These are phyloP conservation scores for Aleadryas rufinucha DNA, from an alignment of 2,113 vertebrate species.

Conservation along the genomic window DNA sequence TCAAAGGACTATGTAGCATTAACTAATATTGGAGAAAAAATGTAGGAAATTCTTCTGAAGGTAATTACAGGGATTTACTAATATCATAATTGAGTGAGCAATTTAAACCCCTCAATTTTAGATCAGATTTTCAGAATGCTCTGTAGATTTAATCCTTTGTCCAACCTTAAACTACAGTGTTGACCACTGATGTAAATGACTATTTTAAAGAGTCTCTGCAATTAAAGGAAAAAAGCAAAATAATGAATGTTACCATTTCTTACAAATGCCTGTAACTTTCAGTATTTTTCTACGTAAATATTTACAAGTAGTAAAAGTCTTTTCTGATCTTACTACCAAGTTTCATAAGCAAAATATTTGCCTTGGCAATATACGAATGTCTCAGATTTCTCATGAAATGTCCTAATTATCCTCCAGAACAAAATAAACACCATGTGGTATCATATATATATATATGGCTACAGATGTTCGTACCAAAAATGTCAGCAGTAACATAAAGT, in stretches of 20 bases:
- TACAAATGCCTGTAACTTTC: background rate
- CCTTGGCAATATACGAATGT: background rate
- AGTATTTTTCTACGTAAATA: background rate
- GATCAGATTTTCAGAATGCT: background rate
- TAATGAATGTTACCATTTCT: background rate
- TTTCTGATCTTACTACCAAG: background rate
- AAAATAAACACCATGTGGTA: background rate
- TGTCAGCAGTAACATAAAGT: background rate
- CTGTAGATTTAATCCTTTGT: background rate
- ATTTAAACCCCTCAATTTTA: background rate
- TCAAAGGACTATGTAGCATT: background rate
- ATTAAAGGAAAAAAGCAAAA: background rate
- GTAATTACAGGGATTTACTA: background rate
- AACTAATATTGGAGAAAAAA: background rate
- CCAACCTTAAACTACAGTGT: background rate
- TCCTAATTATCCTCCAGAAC: background rate
- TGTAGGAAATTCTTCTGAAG: background rate
- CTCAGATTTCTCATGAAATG: background rate
- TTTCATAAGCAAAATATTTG: background rate
- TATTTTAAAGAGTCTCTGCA: background rate
- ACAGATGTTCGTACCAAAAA: background rate
- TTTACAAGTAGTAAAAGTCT: background rate
- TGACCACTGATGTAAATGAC: background rate
- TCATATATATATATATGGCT: background rate
- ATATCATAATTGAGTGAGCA: background rate